Percentiles rank a stretch among this genome's conserved stretches.
Evolutionary conservation across 1,140 invertebrate species (phyloP).

Genomic region (Sycophila sp.): DNA sequence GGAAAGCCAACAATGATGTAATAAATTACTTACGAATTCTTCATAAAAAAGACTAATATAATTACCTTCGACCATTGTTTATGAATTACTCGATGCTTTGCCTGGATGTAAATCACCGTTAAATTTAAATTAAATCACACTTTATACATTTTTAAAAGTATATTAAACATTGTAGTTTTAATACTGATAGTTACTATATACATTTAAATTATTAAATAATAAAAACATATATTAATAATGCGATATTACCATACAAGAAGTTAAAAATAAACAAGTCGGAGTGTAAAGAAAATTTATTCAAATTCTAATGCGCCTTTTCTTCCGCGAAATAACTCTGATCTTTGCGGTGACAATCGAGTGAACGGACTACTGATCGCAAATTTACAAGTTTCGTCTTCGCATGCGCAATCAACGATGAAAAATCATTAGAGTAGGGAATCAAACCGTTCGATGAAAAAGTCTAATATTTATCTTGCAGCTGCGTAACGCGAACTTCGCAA

Average conservation of each 20-base stretch:
- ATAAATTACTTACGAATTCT: no score
- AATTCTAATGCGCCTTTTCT: not conserved
- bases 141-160: no score
- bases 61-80: constrained; percentile 23
- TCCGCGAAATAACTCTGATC: no score
- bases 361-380: not conserved
- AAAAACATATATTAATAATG: not conserved
- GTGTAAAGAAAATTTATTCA: not conserved
- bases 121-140: no score
- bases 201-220: not conserved
- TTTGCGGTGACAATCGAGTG: no score
- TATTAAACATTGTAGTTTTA: no score
- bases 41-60: no score
- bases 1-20: no score
- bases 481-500: not conserved
- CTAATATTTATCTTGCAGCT: constrained; percentile 1
- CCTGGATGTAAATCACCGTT: no score
- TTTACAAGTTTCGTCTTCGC: not conserved
- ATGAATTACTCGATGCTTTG: not conserved
- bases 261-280: not conserved
- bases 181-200: no score
- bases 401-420: not conserved
- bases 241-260: not conserved
- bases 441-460: not conserved
- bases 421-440: constrained; percentile 10